Base-by-base conservation (phyloP, 2,888 invertebrate species). In the Acleris laterana region DNA sequence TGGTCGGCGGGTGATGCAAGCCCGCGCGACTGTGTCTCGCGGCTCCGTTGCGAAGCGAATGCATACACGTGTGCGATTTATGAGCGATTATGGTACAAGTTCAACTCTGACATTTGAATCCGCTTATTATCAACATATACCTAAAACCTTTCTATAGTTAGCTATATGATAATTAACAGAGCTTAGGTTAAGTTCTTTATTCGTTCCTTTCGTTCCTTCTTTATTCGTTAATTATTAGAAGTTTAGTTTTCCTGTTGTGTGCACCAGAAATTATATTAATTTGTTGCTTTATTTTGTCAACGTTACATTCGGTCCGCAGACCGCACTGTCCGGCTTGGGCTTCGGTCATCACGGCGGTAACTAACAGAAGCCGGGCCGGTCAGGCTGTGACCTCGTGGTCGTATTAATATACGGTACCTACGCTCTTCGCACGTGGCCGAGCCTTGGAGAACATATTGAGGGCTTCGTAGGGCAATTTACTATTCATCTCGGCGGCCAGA, bases 321-420 rank as follows among this genome's bases (percentile, higher is more conserved):
- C 19, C 9, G 38, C 52, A 13, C 38, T 32, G 32, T 32, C 25
- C 58, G 51, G 22, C 57, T 20, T 22, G 32, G 32, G 28, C 17
- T 32, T 1, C 32, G 55, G 20, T 38, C 42, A 42, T 55, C 55
- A 11, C 22, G 50, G 13, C 50, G 20, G 32, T 38, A 38, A 56
- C 32, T 17, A 38, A 50, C 60, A 49, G 48, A 52, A 56, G 49
- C 50, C 25, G 25, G 6, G 25, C 25, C n/a, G 52, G 17, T 25
- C 78, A 78, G 76, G 74, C 77, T 71, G 69, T 78, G 83, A 81
- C 84, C 83, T 84, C 83, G 83, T 81, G 80, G 69, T 74, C 77
- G 75, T 76, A 83, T 84, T 84, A 75, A 76, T 75, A 72, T 68
- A 69, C 70, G 59, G 62, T 65, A 70, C 70, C 80, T 77, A 74